phyloP scores from a whole-genome alignment of 2,113 vertebrate genomes.

The Zosterops lateralis region DNA sequence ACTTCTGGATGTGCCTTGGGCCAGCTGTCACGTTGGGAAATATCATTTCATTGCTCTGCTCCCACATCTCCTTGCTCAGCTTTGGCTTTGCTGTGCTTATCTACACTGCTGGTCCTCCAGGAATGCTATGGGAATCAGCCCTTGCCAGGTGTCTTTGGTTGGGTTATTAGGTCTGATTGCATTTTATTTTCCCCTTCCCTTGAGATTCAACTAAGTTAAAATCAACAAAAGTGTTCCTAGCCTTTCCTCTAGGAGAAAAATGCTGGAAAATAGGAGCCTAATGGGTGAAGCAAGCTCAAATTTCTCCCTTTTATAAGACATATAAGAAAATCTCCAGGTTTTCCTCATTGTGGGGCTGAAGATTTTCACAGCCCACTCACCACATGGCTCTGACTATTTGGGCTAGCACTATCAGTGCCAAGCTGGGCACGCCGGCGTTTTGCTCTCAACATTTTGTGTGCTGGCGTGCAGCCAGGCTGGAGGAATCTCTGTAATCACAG shows the following conservation, averaged over 20 bases:
- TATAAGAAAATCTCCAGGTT: neutral
- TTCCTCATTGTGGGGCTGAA: neutral
- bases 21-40: neutral
- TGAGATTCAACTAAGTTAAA: neutral
- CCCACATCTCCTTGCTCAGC: fast-evolving
- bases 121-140: neutral
- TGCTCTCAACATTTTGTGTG: neutral
- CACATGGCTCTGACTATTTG: neutral
- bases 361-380: neutral
- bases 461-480: neutral
- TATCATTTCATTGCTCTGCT: neutral
- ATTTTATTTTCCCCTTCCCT: neutral
- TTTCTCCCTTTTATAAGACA: neutral
- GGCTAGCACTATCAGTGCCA: neutral
- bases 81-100: neutral
- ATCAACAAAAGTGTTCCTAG: neutral
- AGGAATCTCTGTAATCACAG: neutral
- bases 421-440: fast-evolving
- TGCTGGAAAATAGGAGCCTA: neutral
- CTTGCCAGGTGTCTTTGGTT: neutral
- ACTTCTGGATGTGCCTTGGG: neutral
- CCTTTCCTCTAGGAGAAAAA: neutral
- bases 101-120: neutral
- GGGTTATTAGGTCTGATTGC: neutral
- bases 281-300: fast-evolving